A percentile compares a stretch with the other conserved stretches of the same genome.
Evolutionary conservation across 2,888 invertebrate species (phyloP).

Genomic region (Orgyia antiqua): DNA sequence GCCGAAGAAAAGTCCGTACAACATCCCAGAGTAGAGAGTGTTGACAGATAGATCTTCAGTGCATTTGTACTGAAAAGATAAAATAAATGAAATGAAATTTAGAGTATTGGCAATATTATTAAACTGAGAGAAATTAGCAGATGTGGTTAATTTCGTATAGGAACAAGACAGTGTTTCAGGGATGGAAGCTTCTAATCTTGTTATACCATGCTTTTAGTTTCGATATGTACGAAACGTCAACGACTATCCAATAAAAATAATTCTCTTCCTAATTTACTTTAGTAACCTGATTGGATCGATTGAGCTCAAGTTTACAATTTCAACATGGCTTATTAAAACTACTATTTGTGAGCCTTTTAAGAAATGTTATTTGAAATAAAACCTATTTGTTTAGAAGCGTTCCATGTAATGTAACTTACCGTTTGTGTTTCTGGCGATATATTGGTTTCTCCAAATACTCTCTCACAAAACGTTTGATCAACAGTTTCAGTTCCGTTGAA

Average conservation of each 20-base stretch:
- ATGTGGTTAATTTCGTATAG: no score
- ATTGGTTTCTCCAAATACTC: slow-evolving; percentile 26
- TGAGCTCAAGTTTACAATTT: no score
- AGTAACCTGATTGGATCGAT: no score
- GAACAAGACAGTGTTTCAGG: no score
- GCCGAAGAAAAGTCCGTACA: slow-evolving; percentile 77
- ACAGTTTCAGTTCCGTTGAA: slow-evolving; percentile 17
- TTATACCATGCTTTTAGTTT: neutral
- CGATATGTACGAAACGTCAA: neutral
- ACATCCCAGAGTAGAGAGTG: slow-evolving; percentile 78
- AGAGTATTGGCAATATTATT: neutral
- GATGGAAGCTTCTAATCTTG: no score
- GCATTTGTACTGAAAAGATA: slow-evolving; percentile 28
- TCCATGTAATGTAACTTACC: slow-evolving; percentile 27
- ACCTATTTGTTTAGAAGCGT: no score
- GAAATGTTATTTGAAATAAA: no score
- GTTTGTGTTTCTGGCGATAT: slow-evolving; percentile 8
- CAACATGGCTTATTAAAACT: no score
- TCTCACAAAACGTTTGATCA: slow-evolving; percentile 40
- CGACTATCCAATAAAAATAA: no score
- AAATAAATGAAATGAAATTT: neutral
- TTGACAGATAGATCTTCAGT: slow-evolving; percentile 62
- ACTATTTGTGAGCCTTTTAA: no score
- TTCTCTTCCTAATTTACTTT: no score
- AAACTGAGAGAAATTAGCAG: neutral